These are phyloP conservation scores for Tetanocera ferruginea DNA, from an alignment of 2,888 invertebrate species.

Conservation along the genomic window DNA sequence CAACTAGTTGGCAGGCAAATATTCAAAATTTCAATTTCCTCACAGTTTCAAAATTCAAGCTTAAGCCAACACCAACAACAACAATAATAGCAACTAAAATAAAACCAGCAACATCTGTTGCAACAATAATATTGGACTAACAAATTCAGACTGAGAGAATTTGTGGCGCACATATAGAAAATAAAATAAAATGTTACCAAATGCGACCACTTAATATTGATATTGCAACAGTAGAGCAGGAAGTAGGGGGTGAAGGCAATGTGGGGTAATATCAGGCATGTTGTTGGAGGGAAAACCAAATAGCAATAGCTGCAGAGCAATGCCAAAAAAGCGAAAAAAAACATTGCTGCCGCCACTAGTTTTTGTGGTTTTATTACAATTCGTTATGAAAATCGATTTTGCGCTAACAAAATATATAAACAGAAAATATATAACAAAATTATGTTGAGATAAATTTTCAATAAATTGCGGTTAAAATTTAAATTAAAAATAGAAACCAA, in stretches of 20 bases:
- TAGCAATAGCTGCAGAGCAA: not conserved
- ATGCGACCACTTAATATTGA: constrained; percentile 35
- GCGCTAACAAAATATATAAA: not conserved
- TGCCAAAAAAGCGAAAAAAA: not conserved
- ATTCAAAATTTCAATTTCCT: constrained; percentile 27
- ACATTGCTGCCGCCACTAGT: not conserved
- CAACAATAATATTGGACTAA: not conserved
- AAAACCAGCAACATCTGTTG: not conserved
- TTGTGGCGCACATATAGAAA: not conserved
- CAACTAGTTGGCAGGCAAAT: constrained; percentile 12
- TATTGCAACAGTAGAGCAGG: constrained; percentile 4
- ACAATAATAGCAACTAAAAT: not conserved
- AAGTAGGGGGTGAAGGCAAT: not conserved
- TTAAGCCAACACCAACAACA: constrained; percentile 4
- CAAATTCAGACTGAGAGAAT: constrained; percentile 20
- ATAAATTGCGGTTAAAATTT: too few species aligned
- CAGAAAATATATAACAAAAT: too few species aligned
- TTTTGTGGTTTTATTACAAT: not conserved
- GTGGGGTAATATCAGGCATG: not conserved
- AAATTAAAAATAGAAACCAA: too few species aligned
- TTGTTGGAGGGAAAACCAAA: not conserved
- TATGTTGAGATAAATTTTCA: too few species aligned
- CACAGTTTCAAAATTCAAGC: constrained; percentile 9
- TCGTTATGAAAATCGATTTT: constrained; percentile 9
- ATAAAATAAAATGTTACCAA: constrained; percentile 30